These are phyloP conservation scores for Gallinago solitaria DNA, from an alignment of 2,797 vertebrate species.

Conservation along the genomic window DNA sequence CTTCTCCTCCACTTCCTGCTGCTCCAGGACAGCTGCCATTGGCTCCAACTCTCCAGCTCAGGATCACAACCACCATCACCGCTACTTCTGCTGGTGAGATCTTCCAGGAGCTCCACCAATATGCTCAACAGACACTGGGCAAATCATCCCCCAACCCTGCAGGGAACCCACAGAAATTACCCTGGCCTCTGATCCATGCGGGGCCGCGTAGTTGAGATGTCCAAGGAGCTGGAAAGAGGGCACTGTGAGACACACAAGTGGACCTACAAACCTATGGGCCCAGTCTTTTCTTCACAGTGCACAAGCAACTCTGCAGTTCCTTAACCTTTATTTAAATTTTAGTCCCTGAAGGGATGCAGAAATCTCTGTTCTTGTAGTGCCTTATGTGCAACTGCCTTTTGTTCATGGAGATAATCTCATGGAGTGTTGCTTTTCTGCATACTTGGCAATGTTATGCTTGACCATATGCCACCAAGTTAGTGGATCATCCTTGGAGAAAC, in stretches of 20 bases:
- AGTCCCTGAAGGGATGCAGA: neutral
- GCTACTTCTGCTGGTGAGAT: neutral
- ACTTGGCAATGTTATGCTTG: neutral
- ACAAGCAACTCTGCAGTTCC: neutral
- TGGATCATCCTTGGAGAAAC: neutral
- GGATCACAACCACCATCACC: neutral
- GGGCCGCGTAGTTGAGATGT: rapidly evolving
- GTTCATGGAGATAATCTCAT: neutral
- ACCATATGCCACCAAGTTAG: neutral
- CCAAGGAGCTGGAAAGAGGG: neutral
- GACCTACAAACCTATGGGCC: neutral
- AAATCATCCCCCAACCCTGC: neutral
- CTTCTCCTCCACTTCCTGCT: neutral
- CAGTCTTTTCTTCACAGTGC: neutral
- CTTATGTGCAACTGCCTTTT: neutral
- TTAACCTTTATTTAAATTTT: neutral
- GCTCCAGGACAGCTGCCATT: neutral
- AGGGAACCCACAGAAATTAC: neutral
- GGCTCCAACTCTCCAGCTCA: neutral
- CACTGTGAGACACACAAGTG: rapidly evolving
- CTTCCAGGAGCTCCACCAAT: neutral
- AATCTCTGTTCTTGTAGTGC: neutral
- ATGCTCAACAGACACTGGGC: neutral
- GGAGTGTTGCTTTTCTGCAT: neutral
- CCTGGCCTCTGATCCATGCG: neutral